Percentiles rank a stretch among this genome's conserved stretches.
These are phyloP conservation scores for Brachyhypopomus occidentalis DNA, from an alignment of 2,113 vertebrate genomes.

Conservation along the genomic window DNA sequence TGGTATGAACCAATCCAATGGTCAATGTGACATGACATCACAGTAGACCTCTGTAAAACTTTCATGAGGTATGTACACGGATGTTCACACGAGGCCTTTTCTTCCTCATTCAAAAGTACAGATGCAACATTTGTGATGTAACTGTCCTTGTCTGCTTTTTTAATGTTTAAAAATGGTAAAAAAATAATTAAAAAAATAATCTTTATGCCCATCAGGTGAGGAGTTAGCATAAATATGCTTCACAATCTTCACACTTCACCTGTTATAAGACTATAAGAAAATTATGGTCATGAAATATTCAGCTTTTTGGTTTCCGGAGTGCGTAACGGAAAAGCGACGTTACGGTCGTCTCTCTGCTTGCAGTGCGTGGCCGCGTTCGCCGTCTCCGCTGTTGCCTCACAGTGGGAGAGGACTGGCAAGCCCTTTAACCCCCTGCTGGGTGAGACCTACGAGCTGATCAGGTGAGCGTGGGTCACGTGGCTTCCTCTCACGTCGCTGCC, in stretches of 20 bases:
- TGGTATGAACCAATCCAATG: background rate
- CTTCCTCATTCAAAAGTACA: background rate
- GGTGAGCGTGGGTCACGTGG: constrained; percentile 70
- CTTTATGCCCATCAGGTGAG: background rate
- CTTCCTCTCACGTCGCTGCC: background rate
- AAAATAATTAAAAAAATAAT: background rate
- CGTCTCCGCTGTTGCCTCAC: constrained; percentile 95
- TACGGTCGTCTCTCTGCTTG: constrained; percentile 14
- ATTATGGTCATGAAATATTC: constrained; percentile 21
- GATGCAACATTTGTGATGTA: background rate
- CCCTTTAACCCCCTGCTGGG: constrained; percentile 96
- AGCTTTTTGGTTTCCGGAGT: background rate
- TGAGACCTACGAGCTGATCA: constrained; percentile 93
- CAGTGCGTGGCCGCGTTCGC: constrained; percentile 96
- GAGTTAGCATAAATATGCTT: background rate
- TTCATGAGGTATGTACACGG: constrained; percentile 16
- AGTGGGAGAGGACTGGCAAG: constrained; percentile 97
- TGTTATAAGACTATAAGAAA: background rate
- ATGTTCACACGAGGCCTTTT: background rate
- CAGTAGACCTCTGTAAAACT: constrained; percentile 10
- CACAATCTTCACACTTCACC: too few species aligned
- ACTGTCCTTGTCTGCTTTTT: background rate
- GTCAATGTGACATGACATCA: constrained; percentile 19
- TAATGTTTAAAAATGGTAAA: background rate
- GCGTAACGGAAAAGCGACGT: background rate